phyloP scores from a whole-genome alignment of 1,140 invertebrate genomes.

The Neodiprion pinetum region DNA sequence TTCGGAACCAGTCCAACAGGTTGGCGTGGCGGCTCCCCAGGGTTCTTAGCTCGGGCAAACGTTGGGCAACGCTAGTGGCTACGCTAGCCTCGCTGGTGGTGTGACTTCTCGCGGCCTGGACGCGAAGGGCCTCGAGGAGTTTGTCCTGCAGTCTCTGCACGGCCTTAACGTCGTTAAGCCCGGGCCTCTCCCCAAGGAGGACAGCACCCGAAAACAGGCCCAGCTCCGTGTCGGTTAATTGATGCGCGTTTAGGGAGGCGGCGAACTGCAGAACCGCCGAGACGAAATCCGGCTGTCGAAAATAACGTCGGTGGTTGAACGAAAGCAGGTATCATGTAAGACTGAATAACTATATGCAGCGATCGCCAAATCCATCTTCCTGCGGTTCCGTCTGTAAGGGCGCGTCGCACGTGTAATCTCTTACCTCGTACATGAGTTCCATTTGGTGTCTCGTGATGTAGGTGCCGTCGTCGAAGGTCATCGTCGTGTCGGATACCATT shows the following conservation, averaged over 20 bases:
- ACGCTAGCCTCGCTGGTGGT: slow-evolving; percentile 46
- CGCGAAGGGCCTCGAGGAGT: slow-evolving; percentile 84
- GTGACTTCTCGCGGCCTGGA: slow-evolving; percentile 65
- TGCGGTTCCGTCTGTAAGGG: background rate
- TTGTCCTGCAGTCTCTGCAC: slow-evolving; percentile 86
- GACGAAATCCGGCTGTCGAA: slow-evolving; percentile 74
- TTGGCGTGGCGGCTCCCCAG: slow-evolving; percentile 86
- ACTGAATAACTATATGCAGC: slow-evolving; percentile 13
- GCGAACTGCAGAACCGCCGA: slow-evolving; percentile 81
- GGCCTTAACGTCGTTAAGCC: slow-evolving; percentile 82
- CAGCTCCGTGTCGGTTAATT: slow-evolving; percentile 88
- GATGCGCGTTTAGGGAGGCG: slow-evolving; percentile 77
- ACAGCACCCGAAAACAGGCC: slow-evolving; percentile 89
- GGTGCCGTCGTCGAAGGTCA: slow-evolving; percentile 94
- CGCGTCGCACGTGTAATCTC: slow-evolving; percentile 47
- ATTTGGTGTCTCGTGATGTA: slow-evolving; percentile 86
- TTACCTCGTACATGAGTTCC: slow-evolving; percentile 93
- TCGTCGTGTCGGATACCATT: slow-evolving; percentile 78
- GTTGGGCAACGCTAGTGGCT: slow-evolving; percentile 53
- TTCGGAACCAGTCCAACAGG: slow-evolving; percentile 89
- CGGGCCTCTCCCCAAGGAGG: slow-evolving; percentile 80
- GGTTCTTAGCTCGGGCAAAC: slow-evolving; percentile 79
- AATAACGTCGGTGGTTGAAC: background rate
- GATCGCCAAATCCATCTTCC: background rate
- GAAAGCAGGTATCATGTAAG: background rate